Conservation (phyloP, 2,888 invertebrate genomes). For the Temnothorax ravouxi region DNA sequence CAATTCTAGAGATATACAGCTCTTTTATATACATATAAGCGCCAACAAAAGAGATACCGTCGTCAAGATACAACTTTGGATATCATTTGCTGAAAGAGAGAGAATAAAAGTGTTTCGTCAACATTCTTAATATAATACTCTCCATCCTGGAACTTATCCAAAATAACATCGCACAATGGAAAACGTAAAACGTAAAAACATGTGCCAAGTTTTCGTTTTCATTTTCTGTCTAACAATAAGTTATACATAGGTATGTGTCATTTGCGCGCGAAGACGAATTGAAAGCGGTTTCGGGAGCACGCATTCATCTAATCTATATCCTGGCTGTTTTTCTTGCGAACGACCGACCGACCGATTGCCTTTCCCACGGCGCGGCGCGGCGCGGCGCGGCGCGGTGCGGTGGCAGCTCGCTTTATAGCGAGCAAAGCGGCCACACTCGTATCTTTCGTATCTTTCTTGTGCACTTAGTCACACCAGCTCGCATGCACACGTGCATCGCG, state of each 20-base stretch:
- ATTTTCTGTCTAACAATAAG: neutral
- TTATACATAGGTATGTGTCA: neutral
- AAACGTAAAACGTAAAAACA: too few relatives aligned
- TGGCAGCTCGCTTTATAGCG: constrained; percentile 47
- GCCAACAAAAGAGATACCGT: too few relatives aligned
- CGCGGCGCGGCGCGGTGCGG: constrained; percentile 75
- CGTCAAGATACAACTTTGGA: too few relatives aligned
- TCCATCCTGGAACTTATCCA: too few relatives aligned
- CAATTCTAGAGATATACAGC: too few relatives aligned
- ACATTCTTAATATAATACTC: too few relatives aligned
- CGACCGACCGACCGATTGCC: constrained; percentile 81
- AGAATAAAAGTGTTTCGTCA: too few relatives aligned
- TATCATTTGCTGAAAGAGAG: too few relatives aligned
- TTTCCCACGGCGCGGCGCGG: constrained; percentile 83
- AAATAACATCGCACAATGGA: too few relatives aligned
- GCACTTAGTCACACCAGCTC: constrained; percentile 65
- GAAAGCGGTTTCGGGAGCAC: neutral
- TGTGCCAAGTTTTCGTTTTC: too few relatives aligned
- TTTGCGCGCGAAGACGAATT: neutral
- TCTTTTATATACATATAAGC: too few relatives aligned
- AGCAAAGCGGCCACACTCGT: constrained; percentile 69
- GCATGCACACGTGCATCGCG: constrained; percentile 56
- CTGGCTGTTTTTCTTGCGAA: constrained; percentile 81
- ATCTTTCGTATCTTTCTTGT: constrained; percentile 72
- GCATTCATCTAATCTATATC: constrained; percentile 34